phyloP scores from a whole-genome alignment of 2,888 invertebrate genomes.

The Teleogryllus oceanicus region DNA sequence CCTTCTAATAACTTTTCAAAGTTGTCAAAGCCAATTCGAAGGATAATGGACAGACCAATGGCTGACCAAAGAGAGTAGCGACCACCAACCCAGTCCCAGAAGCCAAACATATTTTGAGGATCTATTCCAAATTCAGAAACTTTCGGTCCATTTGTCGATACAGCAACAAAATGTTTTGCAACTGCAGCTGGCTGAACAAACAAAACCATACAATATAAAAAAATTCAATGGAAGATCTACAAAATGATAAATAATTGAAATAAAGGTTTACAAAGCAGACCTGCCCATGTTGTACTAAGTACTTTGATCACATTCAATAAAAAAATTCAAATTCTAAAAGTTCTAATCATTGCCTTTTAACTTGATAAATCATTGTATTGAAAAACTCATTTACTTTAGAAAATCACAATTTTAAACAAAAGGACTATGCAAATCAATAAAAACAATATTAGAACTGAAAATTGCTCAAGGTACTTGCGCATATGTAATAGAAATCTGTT shows the following conservation, averaged over 20 bases:
- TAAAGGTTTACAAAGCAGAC: not conserved
- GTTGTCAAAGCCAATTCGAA: conserved; percentile 91
- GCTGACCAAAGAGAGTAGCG: conserved; percentile 98
- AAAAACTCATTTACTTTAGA: too few species aligned
- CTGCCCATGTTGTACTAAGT: too few species aligned
- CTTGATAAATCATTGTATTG: too few species aligned
- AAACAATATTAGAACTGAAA: too few species aligned
- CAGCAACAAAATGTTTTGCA: conserved; percentile 95
- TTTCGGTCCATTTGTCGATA: conserved; percentile 91
- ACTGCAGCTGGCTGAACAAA: conserved; percentile 67
- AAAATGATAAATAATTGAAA: not conserved
- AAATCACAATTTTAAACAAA: too few species aligned
- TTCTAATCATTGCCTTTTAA: too few species aligned
- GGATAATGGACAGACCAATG: conserved; percentile 93
- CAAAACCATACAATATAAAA: conserved; percentile 30
- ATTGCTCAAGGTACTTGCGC: too few species aligned
- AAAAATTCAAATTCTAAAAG: not conserved
- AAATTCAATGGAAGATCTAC: not conserved
- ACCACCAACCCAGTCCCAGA: conserved; percentile 99
- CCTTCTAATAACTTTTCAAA: conserved; percentile 89
- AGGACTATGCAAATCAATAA: too few species aligned
- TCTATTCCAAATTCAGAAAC: conserved; percentile 98
- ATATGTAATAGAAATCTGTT: too few species aligned
- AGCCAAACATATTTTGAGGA: conserved; percentile 96
- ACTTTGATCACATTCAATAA: too few species aligned